These are phyloP conservation scores for Drosophila tani DNA, from an alignment of 1,140 invertebrate genomes.

Conservation along the genomic window DNA sequence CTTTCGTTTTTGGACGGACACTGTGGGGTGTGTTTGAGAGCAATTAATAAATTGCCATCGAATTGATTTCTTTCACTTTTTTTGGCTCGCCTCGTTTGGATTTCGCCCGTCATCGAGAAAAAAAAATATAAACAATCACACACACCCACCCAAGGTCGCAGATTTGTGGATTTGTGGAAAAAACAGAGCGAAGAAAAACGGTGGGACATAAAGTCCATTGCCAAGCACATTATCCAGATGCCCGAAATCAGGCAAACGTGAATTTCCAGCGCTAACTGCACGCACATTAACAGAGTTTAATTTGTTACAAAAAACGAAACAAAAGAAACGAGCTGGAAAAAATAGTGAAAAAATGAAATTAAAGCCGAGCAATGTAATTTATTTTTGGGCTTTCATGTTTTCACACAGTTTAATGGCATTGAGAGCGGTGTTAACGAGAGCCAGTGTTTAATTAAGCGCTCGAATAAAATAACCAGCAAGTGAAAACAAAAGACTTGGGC, in stretches of 20 bases:
- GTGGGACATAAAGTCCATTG: slow-evolving; percentile 72
- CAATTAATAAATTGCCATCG: slow-evolving; percentile 67
- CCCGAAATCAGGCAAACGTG: slow-evolving; percentile 52
- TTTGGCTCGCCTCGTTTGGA: slow-evolving; percentile 12
- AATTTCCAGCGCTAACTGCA: slow-evolving; percentile 57
- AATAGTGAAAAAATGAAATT: slow-evolving; percentile 46
- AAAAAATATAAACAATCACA: slow-evolving; percentile 3
- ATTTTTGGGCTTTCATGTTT: slow-evolving; percentile 56
- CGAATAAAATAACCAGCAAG: slow-evolving; percentile 51
- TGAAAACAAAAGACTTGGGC: slow-evolving; percentile 80
- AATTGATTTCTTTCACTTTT: slow-evolving; percentile 45
- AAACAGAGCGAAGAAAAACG: slow-evolving; percentile 38
- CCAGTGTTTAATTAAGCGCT: slow-evolving; percentile 73
- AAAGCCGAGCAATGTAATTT: slow-evolving; percentile 69
- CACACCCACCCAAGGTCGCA: slow-evolving; percentile 46
- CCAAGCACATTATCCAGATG: slow-evolving; percentile 69
- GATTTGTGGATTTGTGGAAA: slow-evolving; percentile 45
- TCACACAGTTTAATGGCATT: slow-evolving; percentile 61
- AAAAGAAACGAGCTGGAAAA: slow-evolving; percentile 2
- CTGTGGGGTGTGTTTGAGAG: slow-evolving; percentile 45
- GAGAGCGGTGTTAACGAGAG: slow-evolving; percentile 64
- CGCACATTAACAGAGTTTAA: slow-evolving; percentile 74
- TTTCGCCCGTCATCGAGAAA: slow-evolving; percentile 29
- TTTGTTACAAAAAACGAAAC: slow-evolving; percentile 32
- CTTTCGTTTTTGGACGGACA: slow-evolving; percentile 4